Base-by-base conservation (phyloP, 2,888 invertebrate species). In the Carabus problematicus region DNA sequence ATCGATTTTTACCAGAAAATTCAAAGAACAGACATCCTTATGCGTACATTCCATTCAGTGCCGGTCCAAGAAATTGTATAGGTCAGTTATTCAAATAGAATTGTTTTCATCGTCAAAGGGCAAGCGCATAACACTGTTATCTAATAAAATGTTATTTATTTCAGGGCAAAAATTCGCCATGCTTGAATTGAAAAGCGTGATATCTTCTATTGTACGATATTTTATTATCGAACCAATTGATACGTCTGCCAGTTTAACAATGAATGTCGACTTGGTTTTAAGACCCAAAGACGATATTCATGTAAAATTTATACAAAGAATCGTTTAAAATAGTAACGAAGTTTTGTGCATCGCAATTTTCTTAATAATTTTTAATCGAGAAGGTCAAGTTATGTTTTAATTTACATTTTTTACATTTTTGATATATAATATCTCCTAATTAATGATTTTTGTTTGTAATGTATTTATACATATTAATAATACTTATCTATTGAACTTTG, bases 101-200 rank as follows among this genome's bases (percentile, higher is more conserved):
- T 39, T 70, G 18, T 54, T 8, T 54, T 41, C 41, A 52, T 16
- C 54, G 54, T 54, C 42, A 42, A 8, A 42, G 9, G 8, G 42
- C 42, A 42, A 42, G 8, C 8, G 8, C 8, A 42, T 9, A 42
- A 42, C 8, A 42, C 9, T 42, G 9, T 8, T 42, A 42, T 42
- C n/a, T 42, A 42, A 42, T 42, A n/a, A 49, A n/a, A 49, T n/a
- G 12, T 9, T 42, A 18, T 40, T 8, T 78, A 55, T 82, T 82
- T 3, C 79, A 88, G 89, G 90, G n/a, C 86, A 89, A n/a, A n/a
- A n/a, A n/a, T n/a, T n/a, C n/a, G n/a, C n/a, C n/a, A n/a, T n/a
- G n/a, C n/a, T n/a, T n/a, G 90, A 90, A 77, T 84, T 89, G n/a
- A 86, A 86, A 77, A 83, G 86, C 68, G 75, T 87, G 1, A 75